These are phyloP conservation scores for Augochlora pura DNA, from an alignment of 1,140 invertebrate species.

Conservation along the genomic window DNA sequence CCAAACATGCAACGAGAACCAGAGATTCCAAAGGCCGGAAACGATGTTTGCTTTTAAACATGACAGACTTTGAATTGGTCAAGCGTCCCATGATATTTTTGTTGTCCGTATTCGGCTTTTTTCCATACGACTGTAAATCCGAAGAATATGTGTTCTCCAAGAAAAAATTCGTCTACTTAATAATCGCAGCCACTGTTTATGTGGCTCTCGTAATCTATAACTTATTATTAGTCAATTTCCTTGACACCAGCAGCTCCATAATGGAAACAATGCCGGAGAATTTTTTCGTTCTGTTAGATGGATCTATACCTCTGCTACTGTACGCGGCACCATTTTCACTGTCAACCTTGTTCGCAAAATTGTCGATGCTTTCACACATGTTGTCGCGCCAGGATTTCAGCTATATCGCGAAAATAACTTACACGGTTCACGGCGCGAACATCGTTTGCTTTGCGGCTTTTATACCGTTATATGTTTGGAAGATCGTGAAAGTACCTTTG, in stretches of 20 bases:
- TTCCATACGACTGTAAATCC: slow-evolving; percentile 36
- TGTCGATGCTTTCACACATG: slow-evolving; percentile 48
- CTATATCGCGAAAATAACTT: neutral
- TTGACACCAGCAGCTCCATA: neutral
- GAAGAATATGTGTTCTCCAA: slow-evolving; percentile 34
- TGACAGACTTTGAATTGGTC: neutral
- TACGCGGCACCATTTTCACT: slow-evolving; percentile 41
- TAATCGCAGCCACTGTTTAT: slow-evolving; percentile 19
- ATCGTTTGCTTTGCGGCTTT: no score
- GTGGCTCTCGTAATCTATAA: neutral
- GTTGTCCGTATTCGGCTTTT: neutral
- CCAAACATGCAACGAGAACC: neutral
- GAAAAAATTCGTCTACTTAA: slow-evolving; percentile 30
- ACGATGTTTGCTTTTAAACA: neutral
- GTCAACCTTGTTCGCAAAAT: slow-evolving; percentile 57
- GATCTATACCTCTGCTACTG: slow-evolving; percentile 40
- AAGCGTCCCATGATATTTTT: neutral
- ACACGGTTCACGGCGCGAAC: no score
- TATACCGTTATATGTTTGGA: no score
- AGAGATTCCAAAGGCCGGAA: neutral
- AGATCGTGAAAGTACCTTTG: no score
- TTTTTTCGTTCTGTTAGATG: slow-evolving; percentile 55
- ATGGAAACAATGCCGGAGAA: slow-evolving; percentile 62
- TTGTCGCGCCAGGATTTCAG: slow-evolving; percentile 59
- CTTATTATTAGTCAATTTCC: slow-evolving; percentile 61